Percentiles rank a stretch among this genome's conserved stretches.
These are phyloP conservation scores for Drosophila kuntzei DNA, from an alignment of 2,888 invertebrate genomes.

Conservation along the genomic window DNA sequence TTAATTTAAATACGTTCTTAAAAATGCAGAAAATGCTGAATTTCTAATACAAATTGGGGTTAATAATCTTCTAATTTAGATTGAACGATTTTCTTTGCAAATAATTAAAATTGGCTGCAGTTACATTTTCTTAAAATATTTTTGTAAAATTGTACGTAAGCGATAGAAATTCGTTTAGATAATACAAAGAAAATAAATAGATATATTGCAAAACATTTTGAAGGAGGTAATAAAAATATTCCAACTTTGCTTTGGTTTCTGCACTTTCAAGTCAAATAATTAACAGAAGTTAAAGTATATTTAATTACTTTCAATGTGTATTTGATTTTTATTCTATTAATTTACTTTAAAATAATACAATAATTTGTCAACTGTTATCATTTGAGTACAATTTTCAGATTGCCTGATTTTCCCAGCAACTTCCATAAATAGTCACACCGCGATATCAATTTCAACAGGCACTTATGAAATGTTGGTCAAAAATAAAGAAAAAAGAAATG, in stretches of 20 bases:
- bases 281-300: background rate
- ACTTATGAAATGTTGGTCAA: conserved; percentile 28
- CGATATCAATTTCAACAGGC: conserved; percentile 34
- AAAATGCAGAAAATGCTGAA: no score
- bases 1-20: background rate
- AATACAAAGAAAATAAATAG: background rate
- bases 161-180: background rate
- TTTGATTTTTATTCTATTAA: background rate
- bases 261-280: background rate
- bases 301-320: background rate
- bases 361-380: conserved; percentile 19
- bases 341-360: conserved; percentile 1
- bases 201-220: background rate
- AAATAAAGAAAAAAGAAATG: conserved; percentile 2
- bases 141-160: no score
- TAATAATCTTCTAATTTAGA: no score
- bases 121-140: no score
- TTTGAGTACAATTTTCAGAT: conserved; percentile 1
- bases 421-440: conserved; percentile 15
- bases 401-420: conserved; percentile 14
- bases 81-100: no score
- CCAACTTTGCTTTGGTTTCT: background rate
- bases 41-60: no score
- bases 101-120: no score
- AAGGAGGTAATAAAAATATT: background rate